Base-by-base conservation (phyloP, 2,888 invertebrate species). In the Clitarchus hookeri region DNA sequence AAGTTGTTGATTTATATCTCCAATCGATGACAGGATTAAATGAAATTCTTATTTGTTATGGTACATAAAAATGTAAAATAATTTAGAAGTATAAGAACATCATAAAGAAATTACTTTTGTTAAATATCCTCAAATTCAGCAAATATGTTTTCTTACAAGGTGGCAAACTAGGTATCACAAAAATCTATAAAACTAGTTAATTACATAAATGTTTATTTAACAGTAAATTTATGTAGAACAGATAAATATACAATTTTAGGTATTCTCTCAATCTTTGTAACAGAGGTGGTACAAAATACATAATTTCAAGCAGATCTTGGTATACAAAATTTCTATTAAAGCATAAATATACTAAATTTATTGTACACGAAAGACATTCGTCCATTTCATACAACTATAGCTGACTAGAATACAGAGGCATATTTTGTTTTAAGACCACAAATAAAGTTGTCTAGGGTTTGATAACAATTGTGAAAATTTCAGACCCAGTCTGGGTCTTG, bases 261-360 rank as follows among this genome's bases (percentile, higher is more conserved):
- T n/a, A 65, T 23, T 65, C 16, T 65, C 23, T 23, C n/a, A 65
- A 65, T 65, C 8, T 11, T n/a, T 8, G 19, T 65, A 65, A 65
- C 65, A 65, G 65, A 23, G 65, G 65, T 65, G 65, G 65, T 65
- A 65, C 65, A 65, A 65, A 65, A 65, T 65, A 65, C 65, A 65
- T n/a, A 65, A 65, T 65, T 65, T 65, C 65, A 65, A 65, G 65
- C 65, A 65, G 65, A 65, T 23, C 65, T n/a, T 65, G 23, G 65
- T n/a, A 6, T 65, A 65, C 65, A 6, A 65, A 65, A 65, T 65
- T n/a, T 65, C 19, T 65, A 65, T n/a, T 65, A 65, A 65, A 65
- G 19, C n/a, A 65, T 65, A 65, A 65, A n/a, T 65, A 65, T 65
- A 65, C 65, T 65, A 12, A 65, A 65, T 65, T 65, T 65, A 65